phyloP scores from a whole-genome alignment of 2,888 invertebrate species.

The Pollenia labialis region DNA sequence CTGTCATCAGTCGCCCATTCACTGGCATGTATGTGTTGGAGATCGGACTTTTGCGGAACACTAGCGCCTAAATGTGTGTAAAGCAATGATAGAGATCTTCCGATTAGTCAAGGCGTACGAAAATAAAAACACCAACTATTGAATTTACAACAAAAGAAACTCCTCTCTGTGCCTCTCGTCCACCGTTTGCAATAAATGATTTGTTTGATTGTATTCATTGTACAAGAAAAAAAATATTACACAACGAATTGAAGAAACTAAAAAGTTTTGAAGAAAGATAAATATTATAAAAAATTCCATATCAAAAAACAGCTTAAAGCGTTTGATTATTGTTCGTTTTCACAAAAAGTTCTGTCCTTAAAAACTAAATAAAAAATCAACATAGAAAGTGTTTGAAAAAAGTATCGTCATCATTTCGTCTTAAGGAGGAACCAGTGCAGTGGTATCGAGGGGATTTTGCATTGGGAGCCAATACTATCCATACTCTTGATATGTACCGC shows the following conservation, averaged over 20 bases:
- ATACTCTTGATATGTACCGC: too few species aligned
- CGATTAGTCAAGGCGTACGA: constrained; percentile 28
- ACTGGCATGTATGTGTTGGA: background rate
- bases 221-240: background rate
- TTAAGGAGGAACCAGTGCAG: constrained; percentile 22
- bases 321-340: constrained; percentile 64
- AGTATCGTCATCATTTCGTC: constrained; percentile 39
- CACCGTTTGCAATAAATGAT: constrained; percentile 53
- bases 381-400: constrained; percentile 66
- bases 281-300: constrained; percentile 1
- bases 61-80: constrained; percentile 66
- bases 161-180: background rate
- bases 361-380: constrained; percentile 10
- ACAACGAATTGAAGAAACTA: constrained; percentile 44
- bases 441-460: background rate
- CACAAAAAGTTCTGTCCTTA: constrained; percentile 21
- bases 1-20: background rate
- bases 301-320: constrained; percentile 57
- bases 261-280: constrained; percentile 25
- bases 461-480: background rate
- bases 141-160: constrained; percentile 45
- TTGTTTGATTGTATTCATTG: constrained; percentile 58
- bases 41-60: constrained; percentile 47
- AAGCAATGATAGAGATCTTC: constrained; percentile 69
- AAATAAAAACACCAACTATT: constrained; percentile 41